Evolutionary conservation across 2,113 vertebrate genomes (phyloP).

Genomic region (Peromyscus maniculatus): DNA sequence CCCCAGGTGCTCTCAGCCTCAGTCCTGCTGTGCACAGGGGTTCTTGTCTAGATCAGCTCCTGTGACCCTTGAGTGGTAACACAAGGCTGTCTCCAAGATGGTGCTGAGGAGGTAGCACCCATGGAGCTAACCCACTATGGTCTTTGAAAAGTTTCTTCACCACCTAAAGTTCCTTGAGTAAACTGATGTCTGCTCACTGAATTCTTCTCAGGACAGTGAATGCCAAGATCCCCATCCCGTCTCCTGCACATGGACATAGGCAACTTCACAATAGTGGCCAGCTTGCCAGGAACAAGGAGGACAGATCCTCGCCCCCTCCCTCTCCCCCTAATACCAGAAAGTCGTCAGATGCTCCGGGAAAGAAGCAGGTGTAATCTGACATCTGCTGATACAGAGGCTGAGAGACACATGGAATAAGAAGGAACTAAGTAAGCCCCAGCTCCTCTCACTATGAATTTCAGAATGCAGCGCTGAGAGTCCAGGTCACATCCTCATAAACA

Average conservation of each 20-base stretch:
- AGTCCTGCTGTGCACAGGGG: accelerated
- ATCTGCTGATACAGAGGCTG: neutral
- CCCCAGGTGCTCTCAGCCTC: neutral
- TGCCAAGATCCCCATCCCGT: neutral
- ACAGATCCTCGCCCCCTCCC: neutral
- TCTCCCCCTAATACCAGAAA: neutral
- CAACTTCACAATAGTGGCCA: neutral
- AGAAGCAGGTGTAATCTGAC: neutral
- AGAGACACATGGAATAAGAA: neutral
- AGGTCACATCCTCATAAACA: neutral
- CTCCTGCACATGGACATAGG: accelerated
- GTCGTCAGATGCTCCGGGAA: neutral
- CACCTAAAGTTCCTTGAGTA: neutral
- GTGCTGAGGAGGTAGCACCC: neutral
- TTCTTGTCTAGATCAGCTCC: neutral
- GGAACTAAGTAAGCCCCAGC: neutral
- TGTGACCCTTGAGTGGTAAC: neutral
- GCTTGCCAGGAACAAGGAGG: neutral
- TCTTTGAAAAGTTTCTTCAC: neutral
- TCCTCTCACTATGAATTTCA: neutral
- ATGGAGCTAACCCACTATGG: neutral
- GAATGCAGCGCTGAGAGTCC: no score
- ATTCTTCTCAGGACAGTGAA: slow-evolving; percentile 16
- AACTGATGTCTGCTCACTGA: neutral
- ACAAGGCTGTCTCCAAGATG: neutral